phyloP scores from a whole-genome alignment of 2,797 vertebrate genomes.

The Xerus rutilus region DNA sequence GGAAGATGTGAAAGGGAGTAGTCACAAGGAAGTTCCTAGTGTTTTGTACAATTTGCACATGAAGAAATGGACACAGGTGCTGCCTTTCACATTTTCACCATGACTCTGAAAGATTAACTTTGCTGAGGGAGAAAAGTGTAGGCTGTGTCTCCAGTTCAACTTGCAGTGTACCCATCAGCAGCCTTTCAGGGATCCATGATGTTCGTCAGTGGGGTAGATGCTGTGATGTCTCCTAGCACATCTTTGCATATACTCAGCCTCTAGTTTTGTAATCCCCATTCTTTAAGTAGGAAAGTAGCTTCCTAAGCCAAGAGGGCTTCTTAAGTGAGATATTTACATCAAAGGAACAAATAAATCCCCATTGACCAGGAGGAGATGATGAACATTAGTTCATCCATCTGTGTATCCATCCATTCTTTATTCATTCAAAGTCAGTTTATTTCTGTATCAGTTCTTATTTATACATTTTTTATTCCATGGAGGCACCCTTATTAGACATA shows the following conservation, averaged over 20 bases:
- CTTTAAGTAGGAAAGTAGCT: neutral
- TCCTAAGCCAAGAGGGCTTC: neutral
- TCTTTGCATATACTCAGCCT: neutral
- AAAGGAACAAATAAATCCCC: neutral
- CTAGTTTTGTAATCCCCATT: neutral
- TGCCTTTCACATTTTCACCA: neutral
- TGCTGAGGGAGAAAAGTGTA: neutral
- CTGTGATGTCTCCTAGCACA: neutral
- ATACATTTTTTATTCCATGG: neutral
- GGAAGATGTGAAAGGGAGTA: no score
- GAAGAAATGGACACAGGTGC: neutral
- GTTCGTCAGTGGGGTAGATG: neutral
- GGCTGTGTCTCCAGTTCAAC: neutral
- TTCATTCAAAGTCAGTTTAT: neutral
- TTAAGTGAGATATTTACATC: neutral
- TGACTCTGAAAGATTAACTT: neutral
- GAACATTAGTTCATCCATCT: neutral
- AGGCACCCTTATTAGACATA: neutral
- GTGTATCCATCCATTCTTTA: neutral
- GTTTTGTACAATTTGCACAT: fast-evolving
- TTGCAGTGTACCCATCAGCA: neutral
- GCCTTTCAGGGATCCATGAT: neutral
- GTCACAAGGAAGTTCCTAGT: neutral
- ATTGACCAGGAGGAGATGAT: neutral
- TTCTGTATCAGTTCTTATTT: neutral